Percentiles rank a stretch among this genome's conserved stretches.
phyloP scores from a whole-genome alignment of 2,888 invertebrate genomes.

The Netelia melanura region DNA sequence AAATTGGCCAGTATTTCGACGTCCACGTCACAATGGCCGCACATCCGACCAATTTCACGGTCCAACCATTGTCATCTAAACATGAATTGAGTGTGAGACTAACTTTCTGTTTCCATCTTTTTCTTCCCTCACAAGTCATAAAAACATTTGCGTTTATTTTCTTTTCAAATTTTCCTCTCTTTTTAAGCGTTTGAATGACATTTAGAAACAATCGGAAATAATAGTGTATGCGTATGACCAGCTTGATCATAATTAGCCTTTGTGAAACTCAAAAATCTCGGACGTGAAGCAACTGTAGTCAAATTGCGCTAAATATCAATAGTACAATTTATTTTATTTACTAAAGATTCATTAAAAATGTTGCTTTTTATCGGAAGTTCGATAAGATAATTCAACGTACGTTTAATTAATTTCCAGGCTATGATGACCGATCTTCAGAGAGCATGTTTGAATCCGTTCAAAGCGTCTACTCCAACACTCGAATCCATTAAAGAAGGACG shows the following conservation, averaged over 20 bases:
- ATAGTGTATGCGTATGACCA: too few relatives aligned
- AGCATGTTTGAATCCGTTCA: slow-evolving; percentile 86
- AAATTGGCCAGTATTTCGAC: slow-evolving; percentile 88
- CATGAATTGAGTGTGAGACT: slow-evolving; percentile 76
- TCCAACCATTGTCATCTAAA: slow-evolving; percentile 81
- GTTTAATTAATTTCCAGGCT: slow-evolving; percentile 73
- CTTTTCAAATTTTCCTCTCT: background rate
- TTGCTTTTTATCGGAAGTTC: too few relatives aligned
- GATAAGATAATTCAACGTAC: background rate
- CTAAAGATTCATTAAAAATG: too few relatives aligned
- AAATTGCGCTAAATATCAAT: too few relatives aligned
- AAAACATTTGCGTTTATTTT: background rate
- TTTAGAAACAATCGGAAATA: too few relatives aligned
- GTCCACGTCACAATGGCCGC: slow-evolving; percentile 91
- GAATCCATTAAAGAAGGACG: slow-evolving; percentile 86
- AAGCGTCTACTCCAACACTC: slow-evolving; percentile 85
- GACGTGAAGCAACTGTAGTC: too few relatives aligned
- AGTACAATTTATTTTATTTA: too few relatives aligned
- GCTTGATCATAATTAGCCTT: too few relatives aligned
- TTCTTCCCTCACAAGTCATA: background rate
- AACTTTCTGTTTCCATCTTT: slow-evolving; percentile 48
- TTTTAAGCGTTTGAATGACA: background rate
- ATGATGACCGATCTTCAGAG: slow-evolving; percentile 90
- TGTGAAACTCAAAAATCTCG: too few relatives aligned
- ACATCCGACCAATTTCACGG: slow-evolving; percentile 91